Conservation (phyloP, 2,113 vertebrate species). For the Melanotaenia duboulayi region DNA sequence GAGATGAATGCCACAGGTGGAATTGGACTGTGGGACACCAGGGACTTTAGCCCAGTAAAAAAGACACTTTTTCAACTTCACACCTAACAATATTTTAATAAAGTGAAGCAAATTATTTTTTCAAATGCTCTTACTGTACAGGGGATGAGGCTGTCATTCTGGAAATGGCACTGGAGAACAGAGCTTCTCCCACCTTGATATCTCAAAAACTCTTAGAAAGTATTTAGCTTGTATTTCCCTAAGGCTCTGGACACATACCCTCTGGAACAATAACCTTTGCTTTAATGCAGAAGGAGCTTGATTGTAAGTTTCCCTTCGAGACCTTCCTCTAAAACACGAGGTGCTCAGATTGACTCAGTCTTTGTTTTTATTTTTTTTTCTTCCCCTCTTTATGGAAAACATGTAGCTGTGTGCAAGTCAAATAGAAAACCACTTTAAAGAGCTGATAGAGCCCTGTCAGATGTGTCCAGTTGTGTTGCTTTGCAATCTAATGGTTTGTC, state of each 20-base stretch:
- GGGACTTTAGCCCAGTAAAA: slow-evolving; percentile 56
- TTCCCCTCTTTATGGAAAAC: slow-evolving; percentile 61
- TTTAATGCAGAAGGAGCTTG: slow-evolving; percentile 75
- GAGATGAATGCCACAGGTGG: slow-evolving; percentile 69
- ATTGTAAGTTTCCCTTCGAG: slow-evolving; percentile 76
- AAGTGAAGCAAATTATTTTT: slow-evolving; percentile 5
- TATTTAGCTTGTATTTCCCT: slow-evolving; percentile 77
- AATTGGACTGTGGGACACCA: slow-evolving; percentile 67
- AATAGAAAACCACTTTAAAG: slow-evolving; percentile 73
- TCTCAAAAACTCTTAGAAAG: slow-evolving; percentile 69
- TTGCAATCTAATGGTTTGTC: slow-evolving; percentile 71
- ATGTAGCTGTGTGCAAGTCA: slow-evolving; percentile 71
- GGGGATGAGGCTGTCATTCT: no score
- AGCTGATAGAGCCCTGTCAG: slow-evolving; percentile 75
- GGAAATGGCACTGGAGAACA: slow-evolving; percentile 45
- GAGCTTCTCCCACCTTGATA: slow-evolving; percentile 57
- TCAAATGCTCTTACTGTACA: slow-evolving; percentile 21
- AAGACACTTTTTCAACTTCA: slow-evolving; percentile 12
- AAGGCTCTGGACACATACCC: slow-evolving; percentile 69
- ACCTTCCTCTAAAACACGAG: slow-evolving; percentile 66
- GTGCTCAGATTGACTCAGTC: slow-evolving; percentile 68
- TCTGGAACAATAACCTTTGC: slow-evolving; percentile 75
- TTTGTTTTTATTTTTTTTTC: slow-evolving; percentile 56
- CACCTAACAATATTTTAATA: slow-evolving; percentile 13
- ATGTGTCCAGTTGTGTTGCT: slow-evolving; percentile 69